Evolutionary conservation across 2,797 vertebrate genomes (phyloP).

Genomic region (Telmatherina bonti): DNA sequence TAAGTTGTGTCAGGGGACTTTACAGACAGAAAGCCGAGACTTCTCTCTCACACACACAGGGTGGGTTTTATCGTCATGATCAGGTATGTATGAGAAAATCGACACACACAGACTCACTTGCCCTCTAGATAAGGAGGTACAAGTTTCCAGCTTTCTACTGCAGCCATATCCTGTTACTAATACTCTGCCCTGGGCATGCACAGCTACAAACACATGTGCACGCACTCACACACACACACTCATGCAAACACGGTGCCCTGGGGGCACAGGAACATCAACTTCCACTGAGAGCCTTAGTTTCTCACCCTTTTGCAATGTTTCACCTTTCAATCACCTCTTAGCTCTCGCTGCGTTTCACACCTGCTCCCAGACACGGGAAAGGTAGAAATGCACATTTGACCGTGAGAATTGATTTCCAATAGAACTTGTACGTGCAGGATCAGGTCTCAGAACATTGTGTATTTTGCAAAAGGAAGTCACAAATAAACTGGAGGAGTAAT

Average conservation of each 20-base stretch:
- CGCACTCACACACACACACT: slow-evolving; percentile 30
- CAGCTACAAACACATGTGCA: slow-evolving; percentile 48
- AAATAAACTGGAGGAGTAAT: background rate
- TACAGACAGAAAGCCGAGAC: slow-evolving; percentile 77
- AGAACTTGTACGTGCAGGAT: slow-evolving; percentile 14
- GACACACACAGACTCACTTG: slow-evolving; percentile 82
- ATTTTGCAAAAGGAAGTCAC: background rate
- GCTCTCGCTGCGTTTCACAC: slow-evolving; percentile 62
- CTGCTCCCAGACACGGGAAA: slow-evolving; percentile 36
- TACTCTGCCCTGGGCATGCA: slow-evolving; percentile 80
- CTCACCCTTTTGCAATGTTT: slow-evolving; percentile 69
- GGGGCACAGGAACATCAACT: slow-evolving; percentile 80
- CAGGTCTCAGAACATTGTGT: background rate
- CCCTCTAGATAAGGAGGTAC: slow-evolving; percentile 88
- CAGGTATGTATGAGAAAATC: slow-evolving; percentile 86
- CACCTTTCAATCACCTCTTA: slow-evolving; percentile 68
- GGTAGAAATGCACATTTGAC: slow-evolving; percentile 4
- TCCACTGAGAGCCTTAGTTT: slow-evolving; percentile 70
- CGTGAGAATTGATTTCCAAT: slow-evolving; percentile 14
- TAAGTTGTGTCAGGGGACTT: slow-evolving; percentile 71
- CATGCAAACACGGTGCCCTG: slow-evolving; percentile 54
- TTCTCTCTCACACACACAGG: slow-evolving; percentile 21
- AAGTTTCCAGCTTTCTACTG: slow-evolving; percentile 84
- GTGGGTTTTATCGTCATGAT: slow-evolving; percentile 79
- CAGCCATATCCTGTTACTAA: slow-evolving; percentile 92